Evolutionary conservation across 1,140 invertebrate genomes (phyloP).

Genomic region (Lordiphosa collinella): DNA sequence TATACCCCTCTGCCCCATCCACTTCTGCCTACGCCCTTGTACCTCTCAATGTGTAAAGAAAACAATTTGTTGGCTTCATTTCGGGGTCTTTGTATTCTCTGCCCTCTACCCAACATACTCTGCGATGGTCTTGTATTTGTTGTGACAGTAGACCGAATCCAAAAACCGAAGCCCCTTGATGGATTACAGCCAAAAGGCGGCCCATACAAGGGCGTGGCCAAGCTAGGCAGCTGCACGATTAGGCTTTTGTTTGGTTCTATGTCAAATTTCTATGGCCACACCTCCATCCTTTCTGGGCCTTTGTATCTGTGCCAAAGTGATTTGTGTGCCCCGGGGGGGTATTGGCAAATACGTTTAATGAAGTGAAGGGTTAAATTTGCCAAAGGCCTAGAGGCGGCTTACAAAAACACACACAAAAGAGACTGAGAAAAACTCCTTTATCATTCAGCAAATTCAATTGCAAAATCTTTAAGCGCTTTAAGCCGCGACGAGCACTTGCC

Average conservation of each 20-base stretch:
- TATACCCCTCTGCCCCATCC: background rate
- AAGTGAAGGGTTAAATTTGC: conserved; percentile 73
- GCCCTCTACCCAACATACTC: background rate
- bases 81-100: conserved; percentile 27
- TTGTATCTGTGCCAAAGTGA: conserved; percentile 70
- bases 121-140: conserved; percentile 35
- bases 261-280: conserved; percentile 73
- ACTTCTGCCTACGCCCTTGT: background rate
- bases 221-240: conserved; percentile 61
- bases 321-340: conserved; percentile 61
- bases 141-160: conserved; percentile 45
- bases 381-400: conserved; percentile 17
- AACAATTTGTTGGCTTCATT: conserved; percentile 65
- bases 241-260: conserved; percentile 74
- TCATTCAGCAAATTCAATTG: conserved; percentile 29
- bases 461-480: conserved; percentile 39
- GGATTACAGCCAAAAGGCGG: conserved; percentile 74
- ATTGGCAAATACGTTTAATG: conserved; percentile 70
- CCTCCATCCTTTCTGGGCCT: conserved; percentile 37
- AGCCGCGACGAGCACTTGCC: conserved; percentile 14
- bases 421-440: conserved; percentile 11
- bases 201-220: conserved; percentile 39
- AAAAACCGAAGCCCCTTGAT: conserved; percentile 58
- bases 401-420: background rate
- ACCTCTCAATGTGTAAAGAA: conserved; percentile 24